Evolutionary conservation across 2,888 invertebrate species (phyloP), one percentile per base, ranked within the genome.

Genomic region (Acanthosepion esculentum): DNA sequence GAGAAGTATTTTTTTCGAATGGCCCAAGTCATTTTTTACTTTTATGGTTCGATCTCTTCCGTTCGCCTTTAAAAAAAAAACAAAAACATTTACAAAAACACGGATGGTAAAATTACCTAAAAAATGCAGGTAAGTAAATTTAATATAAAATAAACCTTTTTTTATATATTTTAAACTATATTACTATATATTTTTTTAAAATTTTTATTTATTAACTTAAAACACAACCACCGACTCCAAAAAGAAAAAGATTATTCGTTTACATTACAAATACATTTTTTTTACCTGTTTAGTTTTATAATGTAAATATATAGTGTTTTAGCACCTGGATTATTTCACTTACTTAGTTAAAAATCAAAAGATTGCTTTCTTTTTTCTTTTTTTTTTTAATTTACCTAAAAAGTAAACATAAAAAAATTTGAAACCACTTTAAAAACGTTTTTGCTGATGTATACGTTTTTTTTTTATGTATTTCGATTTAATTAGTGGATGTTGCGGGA

Each of bases 101-200:
- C 29, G 78, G 78, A 78, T 12, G 29, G 8, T 78, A 78, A 78
- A 78, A n/a, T 78, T 78, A n/a, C 29, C 78, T n/a, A 12, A 78
- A 78, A 78, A 78, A 78, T 78, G 78, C 78, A 78, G 78, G 78
- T 78, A 78, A n/a, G 78, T 78, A 64, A 64, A 8, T 78, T 78
- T 78, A 29, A 18, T 29, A 4, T 18, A 18, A 18, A 18, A 18
- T 18, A 55, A 20, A 10, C 0, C 7, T 78, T 78, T 1, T 10
- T n/a, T 78, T 78, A 78, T 78, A 18, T n/a, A 78, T 29, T 10
- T 29, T n/a, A 12, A 78, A 1, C 2, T 29, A n/a, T 29, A 10
- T 78, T n/a, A 1, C 2, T 29, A n/a, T 29, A 10, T 78, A 78
- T n/a, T 10, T 29, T 64, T 12, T 29, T 64, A 5, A 0, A 29